These are phyloP conservation scores for Drosophila tani DNA, from an alignment of 1,140 invertebrate species.

Conservation along the genomic window DNA sequence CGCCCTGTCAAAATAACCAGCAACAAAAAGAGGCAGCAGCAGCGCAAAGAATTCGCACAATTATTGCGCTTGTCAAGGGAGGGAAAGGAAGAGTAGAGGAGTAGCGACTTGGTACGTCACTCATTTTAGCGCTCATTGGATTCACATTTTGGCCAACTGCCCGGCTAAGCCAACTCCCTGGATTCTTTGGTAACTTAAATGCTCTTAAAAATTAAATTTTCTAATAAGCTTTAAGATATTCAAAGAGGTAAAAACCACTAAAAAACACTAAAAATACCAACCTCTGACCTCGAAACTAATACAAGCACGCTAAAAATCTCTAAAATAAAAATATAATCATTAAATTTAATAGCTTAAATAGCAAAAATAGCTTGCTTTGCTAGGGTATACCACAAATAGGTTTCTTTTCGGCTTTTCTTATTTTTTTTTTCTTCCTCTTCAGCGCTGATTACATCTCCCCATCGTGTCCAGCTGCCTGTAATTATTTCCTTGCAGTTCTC, in stretches of 20 bases:
- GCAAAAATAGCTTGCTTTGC: background rate
- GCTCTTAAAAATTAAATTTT: background rate
- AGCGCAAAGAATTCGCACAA: constrained; percentile 66
- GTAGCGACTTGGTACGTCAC: constrained; percentile 57
- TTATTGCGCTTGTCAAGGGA: constrained; percentile 65
- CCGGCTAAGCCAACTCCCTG: constrained; percentile 6
- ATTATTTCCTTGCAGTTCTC: constrained; percentile 66
- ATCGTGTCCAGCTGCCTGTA: constrained; percentile 63
- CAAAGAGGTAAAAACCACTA: too few relatives aligned
- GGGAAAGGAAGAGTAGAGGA: background rate
- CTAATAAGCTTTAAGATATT: background rate
- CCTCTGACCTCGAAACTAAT: background rate
- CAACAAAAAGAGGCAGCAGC: constrained; percentile 24
- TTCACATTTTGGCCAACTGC: constrained; percentile 54
- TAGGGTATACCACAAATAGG: constrained; percentile 15
- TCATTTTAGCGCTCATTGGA: constrained; percentile 69
- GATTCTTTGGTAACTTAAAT: background rate
- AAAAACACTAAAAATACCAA: too few relatives aligned
- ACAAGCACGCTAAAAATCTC: background rate
- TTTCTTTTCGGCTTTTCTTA: constrained; percentile 6
- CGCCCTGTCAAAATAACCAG: constrained; percentile 61
- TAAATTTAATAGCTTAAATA: constrained; percentile 1
- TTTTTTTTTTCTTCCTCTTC: constrained; percentile 19
- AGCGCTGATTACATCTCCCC: constrained; percentile 72
- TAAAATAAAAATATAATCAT: background rate